A percentile compares a stretch with the other conserved stretches of the same genome.
Conservation (phyloP, 2,888 invertebrate species). For the Caenorhabditis sp. region DNA sequence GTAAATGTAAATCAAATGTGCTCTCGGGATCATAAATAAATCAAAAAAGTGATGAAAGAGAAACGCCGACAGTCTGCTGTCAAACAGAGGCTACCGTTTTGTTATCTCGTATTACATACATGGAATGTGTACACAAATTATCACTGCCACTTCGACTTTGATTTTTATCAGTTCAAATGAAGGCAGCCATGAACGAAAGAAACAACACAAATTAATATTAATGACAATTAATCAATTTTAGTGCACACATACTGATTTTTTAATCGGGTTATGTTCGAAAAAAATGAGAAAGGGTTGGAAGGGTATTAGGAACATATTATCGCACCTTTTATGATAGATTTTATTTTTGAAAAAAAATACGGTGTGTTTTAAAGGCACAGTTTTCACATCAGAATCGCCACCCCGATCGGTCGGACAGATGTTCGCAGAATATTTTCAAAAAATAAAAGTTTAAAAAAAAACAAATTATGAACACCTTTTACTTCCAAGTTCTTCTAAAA, state of each 20-base stretch:
- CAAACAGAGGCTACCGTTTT: neutral
- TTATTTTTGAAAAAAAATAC: no score
- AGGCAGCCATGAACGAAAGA: conserved; percentile 9
- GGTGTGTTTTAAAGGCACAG: no score
- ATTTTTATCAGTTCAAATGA: conserved; percentile 1
- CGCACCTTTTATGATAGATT: neutral
- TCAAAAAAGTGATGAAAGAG: neutral
- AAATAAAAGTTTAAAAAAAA: no score
- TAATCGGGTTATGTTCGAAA: neutral
- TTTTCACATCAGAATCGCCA: no score
- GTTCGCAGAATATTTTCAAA: no score
- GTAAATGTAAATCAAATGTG: no score
- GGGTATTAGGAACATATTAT: neutral
- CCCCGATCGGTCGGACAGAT: no score
- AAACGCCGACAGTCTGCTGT: neutral
- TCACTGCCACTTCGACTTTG: neutral
- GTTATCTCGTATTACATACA: neutral
- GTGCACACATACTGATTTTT: neutral
- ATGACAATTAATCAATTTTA: neutral
- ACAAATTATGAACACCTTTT: no score
- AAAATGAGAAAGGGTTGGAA: neutral
- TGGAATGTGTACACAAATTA: conserved; percentile 1
- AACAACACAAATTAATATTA: conserved; percentile 6
- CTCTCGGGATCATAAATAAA: neutral
- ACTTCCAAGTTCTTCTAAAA: no score